These are phyloP conservation scores for Yponomeuta cagnagella DNA, from an alignment of 2,888 invertebrate genomes.

Conservation along the genomic window DNA sequence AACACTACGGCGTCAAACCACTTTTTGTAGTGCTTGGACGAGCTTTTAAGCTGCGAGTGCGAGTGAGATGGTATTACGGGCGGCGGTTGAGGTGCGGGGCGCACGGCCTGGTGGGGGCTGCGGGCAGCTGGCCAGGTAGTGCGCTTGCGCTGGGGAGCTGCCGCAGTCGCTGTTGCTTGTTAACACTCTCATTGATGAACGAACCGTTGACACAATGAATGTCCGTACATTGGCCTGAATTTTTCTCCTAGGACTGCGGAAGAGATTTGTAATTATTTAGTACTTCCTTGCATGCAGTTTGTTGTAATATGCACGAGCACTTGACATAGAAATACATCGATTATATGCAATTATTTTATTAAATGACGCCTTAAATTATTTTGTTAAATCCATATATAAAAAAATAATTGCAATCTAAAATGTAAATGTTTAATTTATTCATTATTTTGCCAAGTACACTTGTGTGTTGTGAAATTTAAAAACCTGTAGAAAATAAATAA, in stretches of 20 bases:
- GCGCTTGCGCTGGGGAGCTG: conserved; percentile 50
- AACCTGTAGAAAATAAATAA: background rate
- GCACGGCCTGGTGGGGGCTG: conserved; percentile 54
- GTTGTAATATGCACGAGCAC: background rate
- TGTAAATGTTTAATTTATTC: background rate
- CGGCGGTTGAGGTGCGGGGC: conserved; percentile 54
- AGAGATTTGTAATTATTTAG: background rate
- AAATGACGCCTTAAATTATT: no score
- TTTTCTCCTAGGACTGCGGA: background rate
- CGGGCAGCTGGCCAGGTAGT: conserved; percentile 73
- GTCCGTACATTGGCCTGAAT: background rate
- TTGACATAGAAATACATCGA: no score
- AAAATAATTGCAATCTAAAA: no score
- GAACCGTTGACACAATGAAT: conserved; percentile 36
- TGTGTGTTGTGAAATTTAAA: background rate
- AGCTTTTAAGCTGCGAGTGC: conserved; percentile 54
- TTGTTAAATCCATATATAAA: no score
- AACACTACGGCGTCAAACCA: conserved; percentile 61
- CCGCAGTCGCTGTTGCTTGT: conserved; percentile 65
- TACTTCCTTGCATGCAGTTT: background rate
- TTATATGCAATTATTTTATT: no score
- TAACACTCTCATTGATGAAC: conserved; percentile 58
- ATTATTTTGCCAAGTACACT: background rate
- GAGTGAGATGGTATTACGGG: conserved; percentile 57
- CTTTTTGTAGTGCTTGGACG: conserved; percentile 65